These are phyloP conservation scores for Enteromius afrohamiltoni DNA, from an alignment of 2,797 vertebrate genomes.

Conservation along the genomic window DNA sequence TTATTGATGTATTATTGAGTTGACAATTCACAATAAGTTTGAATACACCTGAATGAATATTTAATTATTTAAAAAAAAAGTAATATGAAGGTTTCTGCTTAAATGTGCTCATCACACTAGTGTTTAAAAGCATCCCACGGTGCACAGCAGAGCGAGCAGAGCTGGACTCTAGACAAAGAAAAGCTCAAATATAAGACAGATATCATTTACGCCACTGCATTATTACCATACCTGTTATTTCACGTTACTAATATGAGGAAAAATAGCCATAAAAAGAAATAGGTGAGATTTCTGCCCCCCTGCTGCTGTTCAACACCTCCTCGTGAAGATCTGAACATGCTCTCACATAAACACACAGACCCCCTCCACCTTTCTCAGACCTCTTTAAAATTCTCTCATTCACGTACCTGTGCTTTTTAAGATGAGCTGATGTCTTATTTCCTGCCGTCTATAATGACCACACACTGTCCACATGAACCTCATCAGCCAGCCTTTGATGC, in stretches of 20 bases:
- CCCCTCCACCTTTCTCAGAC: not conserved
- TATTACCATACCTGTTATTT: not conserved
- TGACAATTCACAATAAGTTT: too few species aligned
- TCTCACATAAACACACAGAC: conserved; percentile 29
- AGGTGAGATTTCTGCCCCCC: conserved; percentile 69
- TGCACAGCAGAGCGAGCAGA: not conserved
- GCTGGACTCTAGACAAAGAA: not conserved
- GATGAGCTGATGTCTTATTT: not conserved
- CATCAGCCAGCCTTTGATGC: not conserved
- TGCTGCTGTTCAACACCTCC: conserved; percentile 70
- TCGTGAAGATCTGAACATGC: conserved; percentile 68
- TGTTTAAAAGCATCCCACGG: not conserved
- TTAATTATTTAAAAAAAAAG: not conserved
- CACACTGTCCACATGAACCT: conserved; percentile 13
- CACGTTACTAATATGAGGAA: not conserved
- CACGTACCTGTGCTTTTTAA: not conserved
- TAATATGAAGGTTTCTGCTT: not conserved
- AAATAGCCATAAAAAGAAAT: not conserved
- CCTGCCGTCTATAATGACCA: not conserved
- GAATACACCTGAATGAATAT: too few species aligned
- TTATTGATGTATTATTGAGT: too few species aligned
- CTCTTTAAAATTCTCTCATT: not conserved
- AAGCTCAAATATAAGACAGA: not conserved
- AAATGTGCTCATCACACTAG: not conserved
- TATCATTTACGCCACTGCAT: not conserved